Conservation (phyloP, 2,113 vertebrate species). For the Pica pica region DNA sequence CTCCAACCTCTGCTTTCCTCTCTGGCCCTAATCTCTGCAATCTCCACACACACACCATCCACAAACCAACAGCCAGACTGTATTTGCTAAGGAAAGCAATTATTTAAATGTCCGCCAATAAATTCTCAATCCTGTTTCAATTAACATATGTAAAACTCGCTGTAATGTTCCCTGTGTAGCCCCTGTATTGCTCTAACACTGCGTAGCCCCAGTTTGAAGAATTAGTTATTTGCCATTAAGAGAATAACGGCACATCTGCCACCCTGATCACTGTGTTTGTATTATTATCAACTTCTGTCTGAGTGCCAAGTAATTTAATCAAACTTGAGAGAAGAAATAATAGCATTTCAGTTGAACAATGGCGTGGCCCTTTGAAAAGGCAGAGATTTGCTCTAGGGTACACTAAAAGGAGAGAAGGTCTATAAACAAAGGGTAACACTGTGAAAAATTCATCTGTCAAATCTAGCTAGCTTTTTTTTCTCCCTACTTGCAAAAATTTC, state of each 20-base stretch:
- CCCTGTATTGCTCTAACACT: not conserved
- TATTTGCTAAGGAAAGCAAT: not conserved
- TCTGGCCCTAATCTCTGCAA: not conserved
- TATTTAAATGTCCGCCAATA: not conserved
- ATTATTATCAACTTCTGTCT: constrained; percentile 36
- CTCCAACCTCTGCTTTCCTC: not conserved
- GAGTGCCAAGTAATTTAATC: constrained; percentile 49
- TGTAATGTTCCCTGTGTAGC: not conserved
- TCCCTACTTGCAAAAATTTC: not conserved
- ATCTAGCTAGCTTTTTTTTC: not conserved
- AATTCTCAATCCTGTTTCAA: constrained; percentile 4
- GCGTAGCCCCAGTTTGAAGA: not conserved
- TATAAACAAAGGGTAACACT: constrained; percentile 48
- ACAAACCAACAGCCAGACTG: not conserved
- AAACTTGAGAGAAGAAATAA: constrained; percentile 57
- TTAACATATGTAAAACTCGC: not conserved
- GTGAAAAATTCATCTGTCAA: constrained; percentile 40
- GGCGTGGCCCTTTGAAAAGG: constrained; percentile 43
- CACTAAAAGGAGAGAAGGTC: constrained; percentile 29
- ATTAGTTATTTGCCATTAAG: not conserved
- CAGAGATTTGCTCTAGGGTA: constrained; percentile 45
- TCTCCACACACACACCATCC: not conserved
- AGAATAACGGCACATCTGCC: constrained; percentile 53
- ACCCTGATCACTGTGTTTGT: constrained; percentile 37
- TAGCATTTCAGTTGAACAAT: constrained; percentile 39